Base-by-base conservation (phyloP, 1,140 invertebrate species). In the Pogonomyrmex barbatus region DNA sequence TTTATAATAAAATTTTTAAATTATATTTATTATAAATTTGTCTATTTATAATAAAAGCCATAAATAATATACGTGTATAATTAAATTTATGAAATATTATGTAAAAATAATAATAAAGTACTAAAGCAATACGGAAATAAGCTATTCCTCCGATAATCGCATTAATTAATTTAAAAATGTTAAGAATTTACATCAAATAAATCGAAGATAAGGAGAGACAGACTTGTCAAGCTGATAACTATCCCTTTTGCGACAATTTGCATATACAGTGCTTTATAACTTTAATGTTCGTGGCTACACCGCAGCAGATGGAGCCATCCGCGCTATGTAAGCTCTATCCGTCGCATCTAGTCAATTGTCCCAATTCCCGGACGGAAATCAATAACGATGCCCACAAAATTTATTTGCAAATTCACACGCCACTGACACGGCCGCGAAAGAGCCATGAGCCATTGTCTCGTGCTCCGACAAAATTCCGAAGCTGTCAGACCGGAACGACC, bases 301-400 rank as follows among this genome's bases (percentile, higher is more conserved):
- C 50, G 76, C 83, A 54, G 67, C 86, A 85, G 54, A 71, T 68
- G 76, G 68, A 75, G 56, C 75, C 14, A 77, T 45, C 30, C 56
- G 14, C 30, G 9, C 54, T 78, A 78, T 65, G 45, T 78, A 65
- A 78, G 14, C 58, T 65, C 76, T 65, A 65, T 65, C 73, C 36
- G 12, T 76, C 36, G 52, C 24, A 76, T 58, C 30, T 76, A 71
- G 81, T 85, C 89, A 89, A 90, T 88, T 90, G 89, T 91, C 79
- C 89, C 87, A 91, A 91, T 91, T 91, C 86, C 75, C 62, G 50
- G 17, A 24, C 81, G 87, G 83, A 86, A 88, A 91, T 91, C 89
- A 84, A 91, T 91, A 91, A 70, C 78, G 73, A 82, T 54, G 52
- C 30, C 50, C 75, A 87, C 70, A 77, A 91, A 88, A 91, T 89